Conservation (phyloP, 2,113 vertebrate genomes). For the Mystacornis crossleyi region DNA sequence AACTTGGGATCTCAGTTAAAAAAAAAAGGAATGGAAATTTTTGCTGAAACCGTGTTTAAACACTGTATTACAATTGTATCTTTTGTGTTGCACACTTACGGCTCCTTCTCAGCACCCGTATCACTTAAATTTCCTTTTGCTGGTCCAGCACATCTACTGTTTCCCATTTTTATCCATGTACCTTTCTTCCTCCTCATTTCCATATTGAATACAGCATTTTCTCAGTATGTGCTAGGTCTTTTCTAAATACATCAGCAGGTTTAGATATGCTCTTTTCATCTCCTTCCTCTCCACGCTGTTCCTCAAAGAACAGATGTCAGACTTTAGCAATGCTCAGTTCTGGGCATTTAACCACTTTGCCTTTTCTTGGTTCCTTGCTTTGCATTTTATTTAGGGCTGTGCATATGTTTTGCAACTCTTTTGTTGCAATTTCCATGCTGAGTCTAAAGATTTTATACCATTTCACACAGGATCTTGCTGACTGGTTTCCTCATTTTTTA, state of each 20-base stretch:
- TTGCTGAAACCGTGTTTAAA: not conserved
- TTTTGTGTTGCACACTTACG: not conserved
- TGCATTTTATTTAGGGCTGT: conserved; percentile 23
- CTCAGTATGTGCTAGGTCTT: not conserved
- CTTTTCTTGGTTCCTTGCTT: conserved; percentile 32
- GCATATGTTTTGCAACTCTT: conserved; percentile 32
- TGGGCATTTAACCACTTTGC: not conserved
- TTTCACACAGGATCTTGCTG: not conserved
- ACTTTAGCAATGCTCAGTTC: not conserved
- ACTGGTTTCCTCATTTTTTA: conserved; percentile 21
- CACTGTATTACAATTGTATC: rapidly evolving
- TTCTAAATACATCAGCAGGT: not conserved
- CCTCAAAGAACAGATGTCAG: conserved; percentile 14
- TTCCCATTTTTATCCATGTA: not conserved
- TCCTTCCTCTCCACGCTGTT: not conserved
- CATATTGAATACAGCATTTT: not conserved
- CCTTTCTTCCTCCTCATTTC: not conserved
- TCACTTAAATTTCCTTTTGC: not conserved
- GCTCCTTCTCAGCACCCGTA: not conserved
- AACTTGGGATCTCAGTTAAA: not conserved
- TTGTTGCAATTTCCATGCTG: conserved; percentile 61
- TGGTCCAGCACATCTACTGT: not conserved
- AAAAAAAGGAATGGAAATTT: not conserved
- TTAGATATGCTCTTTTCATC: not conserved
- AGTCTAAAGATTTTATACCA: conserved; percentile 32